These are phyloP conservation scores for Pedetes capensis DNA, from an alignment of 2,113 vertebrate species.

Conservation along the genomic window DNA sequence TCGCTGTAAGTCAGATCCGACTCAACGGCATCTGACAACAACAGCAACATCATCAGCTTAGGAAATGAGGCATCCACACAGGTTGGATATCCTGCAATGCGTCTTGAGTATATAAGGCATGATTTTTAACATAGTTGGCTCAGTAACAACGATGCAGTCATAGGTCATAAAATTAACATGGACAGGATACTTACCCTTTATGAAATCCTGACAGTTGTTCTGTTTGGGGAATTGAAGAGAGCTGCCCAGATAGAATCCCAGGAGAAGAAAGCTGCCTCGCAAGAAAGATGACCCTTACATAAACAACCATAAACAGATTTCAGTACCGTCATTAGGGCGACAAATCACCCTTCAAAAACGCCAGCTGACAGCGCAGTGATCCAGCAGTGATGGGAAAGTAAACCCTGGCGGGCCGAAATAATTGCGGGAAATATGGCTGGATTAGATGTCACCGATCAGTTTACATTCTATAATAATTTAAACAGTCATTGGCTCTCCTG, in stretches of 20 bases:
- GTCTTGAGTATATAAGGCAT: background rate
- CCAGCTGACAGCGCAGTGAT: slow-evolving; percentile 70
- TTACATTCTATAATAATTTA: slow-evolving; percentile 58
- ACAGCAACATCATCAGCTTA: background rate
- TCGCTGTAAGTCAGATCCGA: no score
- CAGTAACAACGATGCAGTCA: background rate
- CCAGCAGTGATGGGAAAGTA: slow-evolving; percentile 67
- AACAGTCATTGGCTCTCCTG: slow-evolving; percentile 25
- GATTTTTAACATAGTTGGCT: slow-evolving; percentile 30
- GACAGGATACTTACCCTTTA: background rate
- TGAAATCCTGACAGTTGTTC: slow-evolving; percentile 47
- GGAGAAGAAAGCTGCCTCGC: slow-evolving; percentile 43
- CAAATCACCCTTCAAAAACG: slow-evolving; percentile 69
- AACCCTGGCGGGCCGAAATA: slow-evolving; percentile 48
- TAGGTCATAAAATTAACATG: slow-evolving; percentile 52
- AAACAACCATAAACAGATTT: slow-evolving; percentile 73
- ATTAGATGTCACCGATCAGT: slow-evolving; percentile 58
- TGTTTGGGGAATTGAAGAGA: slow-evolving; percentile 27
- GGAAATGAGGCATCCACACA: background rate
- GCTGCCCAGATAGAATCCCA: slow-evolving; percentile 49
- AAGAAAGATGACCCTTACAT: slow-evolving; percentile 67
- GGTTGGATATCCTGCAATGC: background rate
- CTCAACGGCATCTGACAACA: no score
- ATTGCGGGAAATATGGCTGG: slow-evolving; percentile 53
- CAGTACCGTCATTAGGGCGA: slow-evolving; percentile 59